Evolutionary conservation across 1,140 invertebrate genomes (phyloP).

Genomic region (Papilio aristodemus): DNA sequence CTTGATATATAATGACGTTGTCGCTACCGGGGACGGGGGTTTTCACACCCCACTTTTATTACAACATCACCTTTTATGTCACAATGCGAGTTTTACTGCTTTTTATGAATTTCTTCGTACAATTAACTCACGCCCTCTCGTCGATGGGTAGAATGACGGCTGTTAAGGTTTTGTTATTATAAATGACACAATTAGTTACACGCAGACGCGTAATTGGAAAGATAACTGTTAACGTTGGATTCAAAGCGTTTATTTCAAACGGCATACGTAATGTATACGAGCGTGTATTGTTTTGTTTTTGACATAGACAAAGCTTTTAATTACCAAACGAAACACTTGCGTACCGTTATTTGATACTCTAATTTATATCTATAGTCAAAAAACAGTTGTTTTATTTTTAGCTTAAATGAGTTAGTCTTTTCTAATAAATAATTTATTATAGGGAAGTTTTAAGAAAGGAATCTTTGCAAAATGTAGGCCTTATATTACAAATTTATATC

Average conservation of each 20-base stretch:
- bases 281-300: slow-evolving; percentile 4
- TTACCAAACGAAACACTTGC: slow-evolving; percentile 4
- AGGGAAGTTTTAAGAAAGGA: no score
- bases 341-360: background rate
- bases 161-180: slow-evolving; percentile 60
- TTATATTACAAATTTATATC: background rate
- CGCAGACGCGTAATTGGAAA: slow-evolving; percentile 45
- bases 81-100: slow-evolving; percentile 72
- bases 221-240: slow-evolving; percentile 47
- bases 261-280: slow-evolving; percentile 25
- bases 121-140: slow-evolving; percentile 64
- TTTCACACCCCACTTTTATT: slow-evolving; percentile 64
- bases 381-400: no score
- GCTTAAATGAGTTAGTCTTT: no score
- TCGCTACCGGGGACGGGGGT: slow-evolving; percentile 49
- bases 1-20: slow-evolving; percentile 67
- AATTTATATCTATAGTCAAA: no score
- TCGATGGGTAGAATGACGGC: slow-evolving; percentile 48
- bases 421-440: no score
- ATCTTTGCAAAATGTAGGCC: background rate
- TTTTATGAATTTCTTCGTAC: slow-evolving; percentile 69
- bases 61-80: slow-evolving; percentile 70
- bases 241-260: slow-evolving; percentile 38
- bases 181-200: slow-evolving; percentile 63
- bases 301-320: slow-evolving; percentile 20